These are phyloP conservation scores for Pleuronectes platessa DNA, from an alignment of 2,113 vertebrate species.

Conservation along the genomic window DNA sequence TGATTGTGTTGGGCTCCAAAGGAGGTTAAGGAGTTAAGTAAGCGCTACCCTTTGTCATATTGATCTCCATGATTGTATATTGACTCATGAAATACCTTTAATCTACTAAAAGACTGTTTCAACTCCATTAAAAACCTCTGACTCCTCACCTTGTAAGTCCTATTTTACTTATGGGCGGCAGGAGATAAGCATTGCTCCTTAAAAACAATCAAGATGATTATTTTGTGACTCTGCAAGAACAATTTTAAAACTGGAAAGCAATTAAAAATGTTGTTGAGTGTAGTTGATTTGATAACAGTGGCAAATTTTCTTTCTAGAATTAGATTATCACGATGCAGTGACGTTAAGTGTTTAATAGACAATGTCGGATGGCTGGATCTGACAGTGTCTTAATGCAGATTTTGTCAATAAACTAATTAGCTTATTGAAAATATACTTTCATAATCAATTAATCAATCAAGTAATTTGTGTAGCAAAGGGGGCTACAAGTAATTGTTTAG, in stretches of 20 bases:
- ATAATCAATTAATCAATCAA: no score
- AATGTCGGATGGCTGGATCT: no score
- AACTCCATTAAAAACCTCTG: constrained; percentile 1
- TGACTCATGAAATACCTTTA: constrained; percentile 41
- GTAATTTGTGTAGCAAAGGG: no score
- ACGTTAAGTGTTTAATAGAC: no score
- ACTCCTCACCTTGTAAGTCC: constrained; percentile 1
- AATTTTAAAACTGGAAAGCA: constrained; percentile 3
- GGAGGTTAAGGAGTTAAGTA: constrained; percentile 41
- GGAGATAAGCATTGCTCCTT: constrained; percentile 15
- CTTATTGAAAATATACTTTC: no score
- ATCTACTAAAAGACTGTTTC: constrained; percentile 37
- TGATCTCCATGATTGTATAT: constrained; percentile 58
- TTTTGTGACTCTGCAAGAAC: constrained; percentile 21
- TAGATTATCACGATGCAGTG: not conserved
- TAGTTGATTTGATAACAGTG: not conserved
- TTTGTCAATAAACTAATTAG: no score
- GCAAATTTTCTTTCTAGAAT: not conserved
- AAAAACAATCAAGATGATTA: constrained; percentile 32
- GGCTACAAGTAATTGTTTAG: no score
- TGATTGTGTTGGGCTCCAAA: constrained; percentile 33
- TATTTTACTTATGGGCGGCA: not conserved
- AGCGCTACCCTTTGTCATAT: constrained; percentile 16
- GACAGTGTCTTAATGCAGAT: no score
- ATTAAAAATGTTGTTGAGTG: not conserved